These are phyloP conservation scores for Parambassis ranga DNA, from an alignment of 2,797 vertebrate species.

Conservation along the genomic window DNA sequence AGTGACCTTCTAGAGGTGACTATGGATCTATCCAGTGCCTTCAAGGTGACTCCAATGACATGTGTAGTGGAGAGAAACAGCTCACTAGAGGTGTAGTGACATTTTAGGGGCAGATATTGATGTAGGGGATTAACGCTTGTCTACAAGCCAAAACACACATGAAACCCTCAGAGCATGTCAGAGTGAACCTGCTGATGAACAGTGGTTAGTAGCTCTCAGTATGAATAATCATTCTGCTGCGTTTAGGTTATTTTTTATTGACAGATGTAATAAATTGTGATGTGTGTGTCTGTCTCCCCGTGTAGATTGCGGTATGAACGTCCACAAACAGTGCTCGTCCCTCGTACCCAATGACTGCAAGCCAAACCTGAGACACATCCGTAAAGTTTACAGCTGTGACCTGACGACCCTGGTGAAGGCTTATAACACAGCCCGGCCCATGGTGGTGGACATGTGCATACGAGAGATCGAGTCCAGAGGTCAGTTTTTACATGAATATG, in stretches of 20 bases:
- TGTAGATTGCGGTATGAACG: slow-evolving; percentile 96
- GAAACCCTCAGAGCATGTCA: slow-evolving; percentile 19
- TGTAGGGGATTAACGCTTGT: slow-evolving; percentile 55
- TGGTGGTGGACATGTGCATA: slow-evolving; percentile 99
- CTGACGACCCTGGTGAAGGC: slow-evolving; percentile 97
- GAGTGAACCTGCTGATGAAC: slow-evolving; percentile 19
- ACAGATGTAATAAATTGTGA: too few species aligned
- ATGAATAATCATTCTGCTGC: too few species aligned
- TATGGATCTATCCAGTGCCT: slow-evolving; percentile 24
- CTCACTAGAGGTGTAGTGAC: slow-evolving; percentile 52
- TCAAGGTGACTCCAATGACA: slow-evolving; percentile 69
- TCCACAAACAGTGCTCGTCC: slow-evolving; percentile 97
- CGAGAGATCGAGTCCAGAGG: slow-evolving; percentile 98
- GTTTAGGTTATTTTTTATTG: too few species aligned
- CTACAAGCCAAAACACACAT: slow-evolving; percentile 54
- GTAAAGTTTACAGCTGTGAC: slow-evolving; percentile 99
- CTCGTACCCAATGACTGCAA: slow-evolving; percentile 97
- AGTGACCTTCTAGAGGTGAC: slow-evolving; percentile 23
- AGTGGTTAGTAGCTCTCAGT: neutral
- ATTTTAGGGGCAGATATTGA: slow-evolving; percentile 69
- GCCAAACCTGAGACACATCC: slow-evolving; percentile 95
- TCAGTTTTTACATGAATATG: slow-evolving; percentile 70
- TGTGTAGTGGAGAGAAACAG: slow-evolving; percentile 29
- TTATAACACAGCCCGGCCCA: slow-evolving; percentile 92
- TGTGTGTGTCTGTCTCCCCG: neutral